These are phyloP conservation scores for Epirrita christyi DNA, from an alignment of 2,888 invertebrate species.

Conservation along the genomic window DNA sequence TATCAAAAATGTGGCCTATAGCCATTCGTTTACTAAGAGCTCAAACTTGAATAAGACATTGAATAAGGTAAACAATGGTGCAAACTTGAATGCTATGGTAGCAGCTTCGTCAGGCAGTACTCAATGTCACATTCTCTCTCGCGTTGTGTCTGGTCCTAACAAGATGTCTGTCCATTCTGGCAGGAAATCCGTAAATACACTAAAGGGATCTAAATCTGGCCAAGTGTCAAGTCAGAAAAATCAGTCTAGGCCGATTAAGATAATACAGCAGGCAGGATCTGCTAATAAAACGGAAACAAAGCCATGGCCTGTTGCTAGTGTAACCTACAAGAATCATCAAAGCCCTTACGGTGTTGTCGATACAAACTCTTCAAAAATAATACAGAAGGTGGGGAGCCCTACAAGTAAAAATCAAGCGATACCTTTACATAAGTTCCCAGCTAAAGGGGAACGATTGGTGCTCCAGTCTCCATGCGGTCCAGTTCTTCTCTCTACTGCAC, in stretches of 20 bases:
- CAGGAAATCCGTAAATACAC: conserved; percentile 69
- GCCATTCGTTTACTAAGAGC: conserved; percentile 73
- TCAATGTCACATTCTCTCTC: conserved; percentile 78
- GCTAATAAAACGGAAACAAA: conserved; percentile 72
- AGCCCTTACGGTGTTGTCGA: conserved; percentile 66
- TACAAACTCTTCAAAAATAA: conserved; percentile 70
- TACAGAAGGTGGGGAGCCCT: conserved; percentile 78
- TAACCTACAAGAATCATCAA: conserved; percentile 71
- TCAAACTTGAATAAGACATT: conserved; percentile 72
- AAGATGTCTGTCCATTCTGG: conserved; percentile 80
- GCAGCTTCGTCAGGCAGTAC: conserved; percentile 72
- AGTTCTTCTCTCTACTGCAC: conserved; percentile 73
- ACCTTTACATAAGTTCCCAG: conserved; percentile 63
- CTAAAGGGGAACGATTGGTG: conserved; percentile 72
- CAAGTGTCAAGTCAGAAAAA: conserved; percentile 68
- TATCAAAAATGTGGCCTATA: conserved; percentile 74
- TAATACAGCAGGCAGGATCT: conserved; percentile 79
- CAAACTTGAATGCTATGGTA: conserved; percentile 76
- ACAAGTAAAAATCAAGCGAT: conserved; percentile 65
- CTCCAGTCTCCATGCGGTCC: conserved; percentile 78
- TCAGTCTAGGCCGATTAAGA: conserved; percentile 82
- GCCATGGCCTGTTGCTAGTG: conserved; percentile 71
- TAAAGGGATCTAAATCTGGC: conserved; percentile 71
- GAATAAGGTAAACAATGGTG: conserved; percentile 78
- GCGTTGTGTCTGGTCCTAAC: conserved; percentile 79